Evolutionary conservation across 30 jellyfish, hydroid and myxozoan genomes (phyloP), one percentile per base, ranked within the genome.

Genomic region (Aurelia coerulea): DNA sequence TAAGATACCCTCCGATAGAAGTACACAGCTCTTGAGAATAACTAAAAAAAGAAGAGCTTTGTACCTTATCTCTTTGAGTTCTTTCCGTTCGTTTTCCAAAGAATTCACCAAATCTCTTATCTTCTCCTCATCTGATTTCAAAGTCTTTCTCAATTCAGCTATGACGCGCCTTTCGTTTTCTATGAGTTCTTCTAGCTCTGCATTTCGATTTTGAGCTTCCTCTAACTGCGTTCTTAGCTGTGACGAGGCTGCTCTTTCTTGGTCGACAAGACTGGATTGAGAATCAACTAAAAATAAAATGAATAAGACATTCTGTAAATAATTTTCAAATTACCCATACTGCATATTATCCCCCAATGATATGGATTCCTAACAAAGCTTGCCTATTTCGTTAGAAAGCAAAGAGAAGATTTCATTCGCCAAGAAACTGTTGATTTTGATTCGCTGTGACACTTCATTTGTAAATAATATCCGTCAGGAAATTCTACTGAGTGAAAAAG

Each of bases 181-280:
- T 10, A 91, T 19, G 39, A 32, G 68, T 15, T 63, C 16, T 63
- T 85, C 90, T 37, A 91, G 87, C 73, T 81, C 91, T 16, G 39
- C 15, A 18, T 33, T 74, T 63, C 81, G 82, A 17, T 13, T 65
- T 54, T 59, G 60, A 34, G 65, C 87, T 46, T 78, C 68, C 17
- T 85, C 96, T 6, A 91, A 71, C 42, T 78, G 80, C 7, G 77
- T n/a, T 62, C 62, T 41, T 41, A 91, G 86, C 60, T 84, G 89
- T 11, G 79, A 29, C 6, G 84, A 52, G 53, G 79, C 65, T 3
- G 93, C 60, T 16, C 64, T 31, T 39, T 89, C 90, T 62, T 80
- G 88, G 16, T 85, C 94, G 18, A 75, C 65, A 3, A 76, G 64
- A 66, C 63, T 60, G 2, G 64, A 29, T 39, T 83, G 80, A 13